These are phyloP conservation scores for Omphaloscelis lunosa DNA, from an alignment of 2,888 invertebrate species.

Conservation along the genomic window DNA sequence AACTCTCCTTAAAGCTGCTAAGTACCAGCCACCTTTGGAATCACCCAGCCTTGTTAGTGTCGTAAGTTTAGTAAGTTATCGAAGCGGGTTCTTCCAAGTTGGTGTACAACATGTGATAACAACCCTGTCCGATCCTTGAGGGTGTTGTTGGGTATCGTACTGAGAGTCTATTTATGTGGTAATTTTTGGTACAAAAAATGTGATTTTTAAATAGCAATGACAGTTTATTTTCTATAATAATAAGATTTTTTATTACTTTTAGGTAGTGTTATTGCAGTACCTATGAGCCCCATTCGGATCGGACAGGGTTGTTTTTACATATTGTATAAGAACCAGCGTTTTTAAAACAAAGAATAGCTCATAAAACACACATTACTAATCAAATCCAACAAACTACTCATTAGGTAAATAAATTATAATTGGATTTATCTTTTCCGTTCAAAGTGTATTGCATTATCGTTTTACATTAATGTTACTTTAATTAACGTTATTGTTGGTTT, in stretches of 20 bases:
- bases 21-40: neutral
- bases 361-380: neutral
- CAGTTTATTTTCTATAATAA: no score
- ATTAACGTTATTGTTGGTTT: slow-evolving; percentile 2
- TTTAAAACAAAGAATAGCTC: slow-evolving; percentile 6
- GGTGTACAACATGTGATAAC: no score
- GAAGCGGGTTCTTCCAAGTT: neutral
- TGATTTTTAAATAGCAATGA: no score
- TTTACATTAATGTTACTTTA: slow-evolving; percentile 17
- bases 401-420: slow-evolving; percentile 40
- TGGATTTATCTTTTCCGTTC: slow-evolving; percentile 31
- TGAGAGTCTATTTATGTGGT: no score
- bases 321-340: neutral
- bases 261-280: no score
- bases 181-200: no score
- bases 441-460: slow-evolving; percentile 30
- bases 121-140: no score
- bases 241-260: no score
- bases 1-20: neutral
- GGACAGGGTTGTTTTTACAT: no score
- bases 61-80: neutral
- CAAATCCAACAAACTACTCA: slow-evolving; percentile 1
- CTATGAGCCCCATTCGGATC: no score
- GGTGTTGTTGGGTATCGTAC: no score
- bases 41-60: neutral